These are phyloP conservation scores for Cantharis rustica DNA, from an alignment of 2,888 invertebrate genomes.

Conservation along the genomic window DNA sequence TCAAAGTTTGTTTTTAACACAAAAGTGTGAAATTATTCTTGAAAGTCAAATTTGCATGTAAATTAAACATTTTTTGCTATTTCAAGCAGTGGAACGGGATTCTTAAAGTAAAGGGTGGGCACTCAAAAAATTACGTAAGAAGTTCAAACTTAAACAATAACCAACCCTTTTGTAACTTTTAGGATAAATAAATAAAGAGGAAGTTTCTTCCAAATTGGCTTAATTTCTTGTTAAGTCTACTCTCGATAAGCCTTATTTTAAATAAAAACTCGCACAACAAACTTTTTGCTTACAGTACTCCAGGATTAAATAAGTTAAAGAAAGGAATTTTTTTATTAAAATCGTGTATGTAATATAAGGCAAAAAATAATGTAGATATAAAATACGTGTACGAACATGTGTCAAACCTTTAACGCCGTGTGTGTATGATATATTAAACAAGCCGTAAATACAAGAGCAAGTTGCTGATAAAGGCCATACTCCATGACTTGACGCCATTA, in stretches of 20 bases:
- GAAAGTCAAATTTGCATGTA: not conserved
- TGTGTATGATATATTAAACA: constrained; percentile 32
- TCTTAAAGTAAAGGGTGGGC: not conserved
- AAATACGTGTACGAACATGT: constrained; percentile 29
- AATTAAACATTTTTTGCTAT: not conserved
- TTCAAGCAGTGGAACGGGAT: not conserved
- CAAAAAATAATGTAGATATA: constrained; percentile 30
- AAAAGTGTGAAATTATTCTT: not conserved
- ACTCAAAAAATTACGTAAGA: not conserved
- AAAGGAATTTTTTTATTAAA: constrained; percentile 9
- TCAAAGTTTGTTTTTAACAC: not conserved
- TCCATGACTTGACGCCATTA: constrained; percentile 33
- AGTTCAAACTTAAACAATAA: not conserved
- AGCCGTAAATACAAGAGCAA: constrained; percentile 31
- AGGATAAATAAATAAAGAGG: not conserved
- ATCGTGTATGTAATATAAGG: constrained; percentile 13
- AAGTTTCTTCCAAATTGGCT: not conserved
- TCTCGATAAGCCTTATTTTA: not conserved
- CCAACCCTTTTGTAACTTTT: not conserved
- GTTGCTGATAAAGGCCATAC: constrained; percentile 34
- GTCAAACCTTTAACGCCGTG: constrained; percentile 30
- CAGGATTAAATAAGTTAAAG: not conserved
- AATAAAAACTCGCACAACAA: not conserved
- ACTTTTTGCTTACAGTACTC: not conserved
- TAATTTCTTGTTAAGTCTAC: not conserved